Evolutionary conservation across 2,888 invertebrate species (phyloP), one percentile per base, ranked within the genome.

Genomic region (Ichneumoninae sp.): DNA sequence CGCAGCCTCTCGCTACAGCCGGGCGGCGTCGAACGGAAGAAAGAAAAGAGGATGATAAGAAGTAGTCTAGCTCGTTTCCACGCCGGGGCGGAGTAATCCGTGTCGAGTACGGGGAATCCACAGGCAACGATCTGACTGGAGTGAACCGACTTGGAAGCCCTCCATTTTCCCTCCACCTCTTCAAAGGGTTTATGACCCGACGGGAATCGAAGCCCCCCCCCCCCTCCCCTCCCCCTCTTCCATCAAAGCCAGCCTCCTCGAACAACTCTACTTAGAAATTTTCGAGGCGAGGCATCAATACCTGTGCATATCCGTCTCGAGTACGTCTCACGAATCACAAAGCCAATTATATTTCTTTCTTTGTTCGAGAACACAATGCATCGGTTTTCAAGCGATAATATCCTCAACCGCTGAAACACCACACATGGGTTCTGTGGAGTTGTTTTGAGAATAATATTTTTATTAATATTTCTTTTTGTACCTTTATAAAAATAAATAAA

Each of bases 261-360:
- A 33, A 36, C 36, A 66, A 69, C 54, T 50, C 66, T 22, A 70
- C 63, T 47, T 57, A 65, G 63, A 54, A 68, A 57, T 74, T 75
- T 19, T 33, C 8, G 36, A 22, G 70, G 57, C 47, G 73, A 65
- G 50, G 68, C 69, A 83, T 83, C 70, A 80, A 83, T 80, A 69
- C 50, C 52, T 65, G 71, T 83, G 63, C 44, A 71, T 47, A 47
- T 80, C 83, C 71, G 83, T 83, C 79, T 83, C 83, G 74, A 83
- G 83, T 83, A 66, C 57, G 74, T 63, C 69, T 57, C 7, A 66
- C 66, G 68, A 83, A 73, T 68, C 60, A 66, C 68, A 66, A 71
- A 71, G 71, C 47, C 83, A 83, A 80, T 71, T 83, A 66, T 13
- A 33, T 60, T 63, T 78, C 47, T 60, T 70, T 40, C 26, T 6